These are phyloP conservation scores for Arrhamphus sclerolepis DNA, from an alignment of 2,797 vertebrate species.

Conservation along the genomic window DNA sequence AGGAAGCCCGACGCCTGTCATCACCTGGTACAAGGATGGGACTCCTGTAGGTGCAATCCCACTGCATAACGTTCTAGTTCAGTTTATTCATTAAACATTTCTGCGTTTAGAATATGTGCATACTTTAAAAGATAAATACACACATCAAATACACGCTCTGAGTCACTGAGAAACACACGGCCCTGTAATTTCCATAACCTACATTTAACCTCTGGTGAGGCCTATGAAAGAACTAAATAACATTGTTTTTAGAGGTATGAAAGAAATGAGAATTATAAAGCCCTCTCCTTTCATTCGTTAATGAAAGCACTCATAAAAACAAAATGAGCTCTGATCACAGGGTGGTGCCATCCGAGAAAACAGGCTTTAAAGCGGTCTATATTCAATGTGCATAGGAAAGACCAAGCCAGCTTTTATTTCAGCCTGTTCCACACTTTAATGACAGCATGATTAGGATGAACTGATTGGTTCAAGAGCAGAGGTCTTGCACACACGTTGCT, in stretches of 20 bases:
- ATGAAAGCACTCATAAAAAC: conserved; percentile 25
- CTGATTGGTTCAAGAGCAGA: conserved; percentile 18
- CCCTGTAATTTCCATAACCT: background rate
- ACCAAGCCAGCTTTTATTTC: conserved; percentile 20
- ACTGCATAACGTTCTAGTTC: background rate
- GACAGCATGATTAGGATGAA: conserved; percentile 48
- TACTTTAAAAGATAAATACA: background rate
- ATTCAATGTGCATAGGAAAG: conserved; percentile 5
- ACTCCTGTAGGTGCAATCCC: conserved; percentile 80
- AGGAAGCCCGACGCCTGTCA: conserved; percentile 88
- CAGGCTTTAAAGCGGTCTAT: conserved; percentile 29
- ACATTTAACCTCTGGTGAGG: conserved; percentile 23
- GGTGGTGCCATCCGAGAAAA: conserved; percentile 35
- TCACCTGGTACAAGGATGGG: conserved; percentile 92
- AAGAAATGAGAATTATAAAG: conserved; percentile 36
- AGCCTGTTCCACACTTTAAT: conserved; percentile 29
- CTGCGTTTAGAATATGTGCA: background rate
- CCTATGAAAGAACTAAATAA: background rate
- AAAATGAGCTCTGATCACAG: conserved; percentile 44
- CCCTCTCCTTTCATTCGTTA: conserved; percentile 37
- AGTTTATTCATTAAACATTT: background rate
- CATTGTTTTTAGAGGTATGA: background rate
- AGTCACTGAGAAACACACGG: conserved; percentile 1
- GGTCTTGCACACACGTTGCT: conserved; percentile 7
- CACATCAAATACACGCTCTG: conserved; percentile 9